Base-by-base conservation (phyloP, 2,888 invertebrate genomes). In the Argyresthia goedartella region DNA sequence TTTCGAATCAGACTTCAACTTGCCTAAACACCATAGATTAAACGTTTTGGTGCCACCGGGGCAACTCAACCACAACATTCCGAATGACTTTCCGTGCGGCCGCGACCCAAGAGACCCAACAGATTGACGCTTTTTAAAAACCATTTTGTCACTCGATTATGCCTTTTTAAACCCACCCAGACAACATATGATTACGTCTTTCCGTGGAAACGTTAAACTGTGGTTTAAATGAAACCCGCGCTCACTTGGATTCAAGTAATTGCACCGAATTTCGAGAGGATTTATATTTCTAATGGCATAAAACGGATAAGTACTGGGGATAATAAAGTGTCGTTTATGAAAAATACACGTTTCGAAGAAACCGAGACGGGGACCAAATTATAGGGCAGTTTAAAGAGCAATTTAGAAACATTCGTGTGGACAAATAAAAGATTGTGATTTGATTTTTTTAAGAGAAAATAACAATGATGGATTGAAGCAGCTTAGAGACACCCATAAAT, bases 311-410 rank as follows among this genome's bases (percentile, higher is more conserved):
- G 71, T 66, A 68, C 58, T 15, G 44, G 62, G 70, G 68, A 74
- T 85, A 82, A 84, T 80, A 85, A 84, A 85, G 76, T 86, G 85
- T 81, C 86, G 81, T 84, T 86, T 86, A 82, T 71, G 69, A 74
- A 79, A 85, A 85, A 71, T 75, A 85, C 71, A 78, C 69, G 76
- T 71, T 72, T 71, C 66, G 62, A 60, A 65, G 58, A 55, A 58
- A 60, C 58, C 58, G 64, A 63, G 60, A 59, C 59, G 52, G 57
- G 60, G 59, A 54, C 61, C 13, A 72, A 71, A 80, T 78, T 72
- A 73, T 66, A 66, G 68, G 63, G 61, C 60, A 61, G 67, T 67
- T 66, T 64, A 57, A 65, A 69, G 63, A 64, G 63, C 64, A 69
- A 73, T 70, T 52, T 50, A 42, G 50, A 10, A 50, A 50, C 44